Base-by-base conservation (phyloP, 2,888 invertebrate genomes). In the Lasioglossum vierecki region DNA sequence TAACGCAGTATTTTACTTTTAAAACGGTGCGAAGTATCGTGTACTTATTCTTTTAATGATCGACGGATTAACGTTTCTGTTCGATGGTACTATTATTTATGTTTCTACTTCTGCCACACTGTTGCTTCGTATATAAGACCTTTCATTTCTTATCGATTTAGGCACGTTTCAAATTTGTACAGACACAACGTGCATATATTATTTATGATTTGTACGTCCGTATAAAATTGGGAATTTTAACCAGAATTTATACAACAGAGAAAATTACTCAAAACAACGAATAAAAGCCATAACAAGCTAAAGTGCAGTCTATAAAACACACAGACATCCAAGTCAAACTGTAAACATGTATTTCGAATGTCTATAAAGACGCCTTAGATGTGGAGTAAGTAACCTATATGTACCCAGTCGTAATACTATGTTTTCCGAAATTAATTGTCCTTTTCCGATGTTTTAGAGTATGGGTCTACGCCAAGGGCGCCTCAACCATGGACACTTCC, bases 371-470 rank as follows among this genome's bases (percentile, higher is more conserved):
- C 77, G 76, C 26, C 86, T 83, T 90, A 90, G 85, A 83, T 46
- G 84, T 83, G 86, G 85, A 89, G 91, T 91, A 91, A 91, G 91
- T 91, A 91, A 87, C 79, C 80, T 77, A 76, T 63, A 74, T 85
- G 76, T 81, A 85, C 66, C 46, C 71, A 71, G 57, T 75, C 77
- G 71, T 35, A 53, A 18, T 53, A 63, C 18, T 57, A 79, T 30
- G 9, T 73, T 13, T 22, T 18, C 30, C n/a, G 15, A 79, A 26
- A 76, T 76, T 84, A 83, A 84, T 76, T 76, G 22, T 49, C 41
- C 41, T 8, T 81, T 82, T 86, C 74, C 66, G 92, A 68, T 93
- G 93, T 93, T 93, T 89, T 92, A 93, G 93, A 88, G 75, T 57
- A 76, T 44, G 26, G 74, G 75, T 46, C n/a, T 15, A 68, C 80